These are phyloP conservation scores for Scaptomyza montana DNA, from an alignment of 1,140 invertebrate genomes.

Conservation along the genomic window DNA sequence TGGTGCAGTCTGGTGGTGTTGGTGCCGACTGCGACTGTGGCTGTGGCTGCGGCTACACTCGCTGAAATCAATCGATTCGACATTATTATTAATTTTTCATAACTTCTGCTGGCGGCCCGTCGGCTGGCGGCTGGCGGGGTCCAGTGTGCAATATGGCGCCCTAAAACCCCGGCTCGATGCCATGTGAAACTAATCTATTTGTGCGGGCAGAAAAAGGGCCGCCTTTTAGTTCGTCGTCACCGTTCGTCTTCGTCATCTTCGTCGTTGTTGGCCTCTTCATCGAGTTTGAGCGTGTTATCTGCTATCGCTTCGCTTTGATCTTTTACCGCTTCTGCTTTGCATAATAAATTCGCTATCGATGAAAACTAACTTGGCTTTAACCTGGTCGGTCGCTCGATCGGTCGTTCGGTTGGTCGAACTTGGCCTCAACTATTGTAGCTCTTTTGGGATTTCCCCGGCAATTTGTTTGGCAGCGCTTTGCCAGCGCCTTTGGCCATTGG, in stretches of 20 bases:
- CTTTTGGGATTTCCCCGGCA: conserved; percentile 74
- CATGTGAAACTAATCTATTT: conserved; percentile 84
- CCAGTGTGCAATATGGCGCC: conserved; percentile 81
- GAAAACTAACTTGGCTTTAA: conserved; percentile 73
- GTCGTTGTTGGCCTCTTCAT: conserved; percentile 31
- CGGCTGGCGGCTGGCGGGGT: conserved; percentile 65
- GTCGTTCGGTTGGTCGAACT: conserved; percentile 1
- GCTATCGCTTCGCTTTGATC: conserved; percentile 80
- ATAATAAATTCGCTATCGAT: conserved; percentile 82
- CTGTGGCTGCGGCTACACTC: conserved; percentile 29
- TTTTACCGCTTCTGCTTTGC: conserved; percentile 82
- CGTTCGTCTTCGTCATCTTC: conserved; percentile 12
- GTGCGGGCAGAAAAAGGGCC: conserved; percentile 69
- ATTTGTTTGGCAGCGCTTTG: conserved; percentile 69
- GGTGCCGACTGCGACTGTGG: conserved; percentile 44
- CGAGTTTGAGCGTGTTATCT: conserved; percentile 66
- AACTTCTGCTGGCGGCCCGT: conserved; percentile 82
- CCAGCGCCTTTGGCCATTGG: conserved; percentile 62
- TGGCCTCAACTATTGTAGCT: background rate
- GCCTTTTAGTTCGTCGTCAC: conserved; percentile 34
- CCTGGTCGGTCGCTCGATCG: conserved; percentile 30
- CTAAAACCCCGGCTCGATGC: conserved; percentile 61
- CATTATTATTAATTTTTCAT: conserved; percentile 84
- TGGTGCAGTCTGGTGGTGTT: conserved; percentile 50
- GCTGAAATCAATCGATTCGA: conserved; percentile 84